Conservation (phyloP, 2,888 invertebrate species). For the Uloborus plumipes region DNA sequence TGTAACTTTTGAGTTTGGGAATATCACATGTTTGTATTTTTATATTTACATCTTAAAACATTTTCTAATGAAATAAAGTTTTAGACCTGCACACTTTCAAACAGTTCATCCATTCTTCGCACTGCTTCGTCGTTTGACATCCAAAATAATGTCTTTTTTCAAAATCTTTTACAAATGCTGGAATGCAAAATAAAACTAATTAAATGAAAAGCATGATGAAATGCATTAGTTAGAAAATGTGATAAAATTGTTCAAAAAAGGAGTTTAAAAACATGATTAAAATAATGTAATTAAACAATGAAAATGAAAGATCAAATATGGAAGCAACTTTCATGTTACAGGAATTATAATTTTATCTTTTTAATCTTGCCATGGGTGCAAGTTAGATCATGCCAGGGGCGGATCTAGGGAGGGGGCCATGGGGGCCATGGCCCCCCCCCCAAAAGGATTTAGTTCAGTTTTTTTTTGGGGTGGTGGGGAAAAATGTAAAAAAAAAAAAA, state of each 20-base stretch:
- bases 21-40: not conserved
- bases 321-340: no score
- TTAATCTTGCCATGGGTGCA: no score
- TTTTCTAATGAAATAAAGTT: not conserved
- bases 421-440: no score
- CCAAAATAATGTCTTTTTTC: constrained; percentile 65
- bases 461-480: no score
- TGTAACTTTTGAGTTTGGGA: not conserved
- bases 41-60: not conserved
- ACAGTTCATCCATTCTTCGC: constrained; percentile 64
- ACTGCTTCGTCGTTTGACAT: constrained; percentile 55
- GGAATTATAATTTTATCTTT: no score
- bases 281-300: no score
- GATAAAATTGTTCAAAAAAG: not conserved
- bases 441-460: no score
- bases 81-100: constrained; percentile 53
- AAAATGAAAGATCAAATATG: no score
- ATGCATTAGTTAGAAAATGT: no score
- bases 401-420: no score
- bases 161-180: constrained; percentile 64
- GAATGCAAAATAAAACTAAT: not conserved
- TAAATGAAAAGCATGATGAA: not conserved
- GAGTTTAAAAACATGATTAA: not conserved
- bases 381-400: no score
- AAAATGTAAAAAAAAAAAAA: no score